phyloP scores from a whole-genome alignment of 2,797 vertebrate genomes.

The Phrynocephalus guinanensis region DNA sequence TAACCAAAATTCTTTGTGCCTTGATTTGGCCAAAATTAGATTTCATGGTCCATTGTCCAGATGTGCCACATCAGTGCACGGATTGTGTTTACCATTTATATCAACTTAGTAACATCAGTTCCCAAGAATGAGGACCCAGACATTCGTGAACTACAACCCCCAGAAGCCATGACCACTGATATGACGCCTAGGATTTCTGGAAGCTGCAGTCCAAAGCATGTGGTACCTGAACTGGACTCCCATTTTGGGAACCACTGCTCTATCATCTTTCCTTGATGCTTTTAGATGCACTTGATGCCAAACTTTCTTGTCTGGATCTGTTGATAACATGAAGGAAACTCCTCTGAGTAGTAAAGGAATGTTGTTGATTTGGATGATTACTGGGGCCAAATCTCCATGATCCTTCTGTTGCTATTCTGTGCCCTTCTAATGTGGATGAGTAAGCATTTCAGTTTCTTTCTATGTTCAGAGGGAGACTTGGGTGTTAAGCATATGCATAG shows the following conservation, averaged over 20 bases:
- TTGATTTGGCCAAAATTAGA: conserved; percentile 53
- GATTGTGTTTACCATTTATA: conserved; percentile 50
- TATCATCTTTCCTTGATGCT: conserved; percentile 41
- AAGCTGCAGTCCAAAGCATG: no score
- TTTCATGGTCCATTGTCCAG: conserved; percentile 64
- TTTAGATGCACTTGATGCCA: conserved; percentile 21
- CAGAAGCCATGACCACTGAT: no score
- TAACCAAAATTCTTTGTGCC: conserved; percentile 54
- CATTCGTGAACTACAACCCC: no score
- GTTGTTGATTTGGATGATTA: neutral
- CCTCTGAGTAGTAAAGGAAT: no score
- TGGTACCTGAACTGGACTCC: no score
- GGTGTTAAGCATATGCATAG: no score
- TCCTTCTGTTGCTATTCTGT: no score
- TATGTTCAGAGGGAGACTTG: neutral
- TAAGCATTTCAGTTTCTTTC: no score
- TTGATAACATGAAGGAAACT: conserved; percentile 32
- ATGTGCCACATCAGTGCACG: conserved; percentile 56
- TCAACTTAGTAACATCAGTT: conserved; percentile 36
- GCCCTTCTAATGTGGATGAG: no score
- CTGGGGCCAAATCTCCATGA: neutral
- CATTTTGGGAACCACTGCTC: no score
- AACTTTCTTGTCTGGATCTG: conserved; percentile 52
- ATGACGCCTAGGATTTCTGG: no score
- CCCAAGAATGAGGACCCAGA: no score